phyloP scores from a whole-genome alignment of 2,797 vertebrate species.

The Argyrosomus regius region DNA sequence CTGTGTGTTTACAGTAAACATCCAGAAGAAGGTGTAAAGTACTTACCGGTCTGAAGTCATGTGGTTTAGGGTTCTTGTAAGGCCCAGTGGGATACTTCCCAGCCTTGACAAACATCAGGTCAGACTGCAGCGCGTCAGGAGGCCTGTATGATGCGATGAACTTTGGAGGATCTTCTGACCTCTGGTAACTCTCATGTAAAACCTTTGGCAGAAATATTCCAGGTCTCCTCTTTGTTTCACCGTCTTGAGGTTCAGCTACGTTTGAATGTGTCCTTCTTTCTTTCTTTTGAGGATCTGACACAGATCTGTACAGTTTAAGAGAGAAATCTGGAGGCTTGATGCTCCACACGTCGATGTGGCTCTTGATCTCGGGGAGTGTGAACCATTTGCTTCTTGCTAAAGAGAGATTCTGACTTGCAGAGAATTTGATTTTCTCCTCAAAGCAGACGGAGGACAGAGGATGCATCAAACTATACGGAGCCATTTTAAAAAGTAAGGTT shows the following conservation, averaged over 20 bases:
- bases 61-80: constrained; percentile 79
- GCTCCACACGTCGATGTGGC: constrained; percentile 27
- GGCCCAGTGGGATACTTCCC: constrained; percentile 66
- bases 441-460: constrained; percentile 61
- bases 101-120: constrained; percentile 78
- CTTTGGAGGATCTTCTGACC: constrained; percentile 21
- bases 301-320: constrained; percentile 65
- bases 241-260: not conserved
- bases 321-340: constrained; percentile 83
- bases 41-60: constrained; percentile 83
- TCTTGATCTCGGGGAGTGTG: not conserved
- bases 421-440: constrained; percentile 71
- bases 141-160: constrained; percentile 74
- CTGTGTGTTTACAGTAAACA: not conserved
- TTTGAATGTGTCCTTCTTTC: constrained; percentile 2
- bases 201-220: constrained; percentile 35
- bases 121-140: constrained; percentile 65
- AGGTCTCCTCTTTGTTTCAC: constrained; percentile 33
- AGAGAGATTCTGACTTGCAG: constrained; percentile 59
- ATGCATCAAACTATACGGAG: constrained; percentile 9
- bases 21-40: not conserved
- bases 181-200: constrained; percentile 40
- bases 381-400: constrained; percentile 51
- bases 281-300: constrained; percentile 58
- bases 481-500: constrained; percentile 44